Evolutionary conservation across 2,113 vertebrate species (phyloP), one percentile per base, ranked within the genome.

Genomic region (Etia nguti): DNA sequence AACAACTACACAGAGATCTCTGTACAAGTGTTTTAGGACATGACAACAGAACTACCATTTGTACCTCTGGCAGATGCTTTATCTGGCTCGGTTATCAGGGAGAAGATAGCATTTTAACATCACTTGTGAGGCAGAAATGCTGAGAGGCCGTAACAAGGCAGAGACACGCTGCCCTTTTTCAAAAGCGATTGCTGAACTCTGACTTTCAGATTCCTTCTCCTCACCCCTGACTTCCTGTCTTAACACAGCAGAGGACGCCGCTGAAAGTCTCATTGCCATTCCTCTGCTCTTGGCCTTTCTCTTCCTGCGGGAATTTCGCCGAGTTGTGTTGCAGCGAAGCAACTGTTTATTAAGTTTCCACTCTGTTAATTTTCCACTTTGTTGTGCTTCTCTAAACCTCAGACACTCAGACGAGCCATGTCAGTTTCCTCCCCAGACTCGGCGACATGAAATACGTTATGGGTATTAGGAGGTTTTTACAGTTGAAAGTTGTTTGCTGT

Each of bases 291-390:
- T 92, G 92, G 90, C 93, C 90, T 94, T 88, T 95, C 92, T 90
- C 89, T 93, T 94, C 94, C 94, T 94, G 91, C 84, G 90, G 93
- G 92, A 95, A 85, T 93, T 82, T 92, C 68, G 88, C 85, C 15
- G 83, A 88, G 83, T 89, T 89, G 68, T 92, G 86, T 81, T 83
- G 90, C 88, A 84, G 70, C 73, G 90, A 86, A 93, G 89, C 88
- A 92, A 93, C 90, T 87, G 84, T 95, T 95, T 95, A 95, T 95
- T 93, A 95, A 93, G 90, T 95, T 93, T 95, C 92, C 92, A 93
- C 91, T 91, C 93, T 92, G 90, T 93, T 94, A 92, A 96, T 95
- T 94, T 94, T 94, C 92, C 92, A 93, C 93, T 91, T 93, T 94
- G 91, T 89, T 93, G 93, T 96, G 92, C 91, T 86, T 92, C 86